Base-by-base conservation (phyloP, 2,888 invertebrate species). In the Hydrotaea cyrtoneurina region DNA sequence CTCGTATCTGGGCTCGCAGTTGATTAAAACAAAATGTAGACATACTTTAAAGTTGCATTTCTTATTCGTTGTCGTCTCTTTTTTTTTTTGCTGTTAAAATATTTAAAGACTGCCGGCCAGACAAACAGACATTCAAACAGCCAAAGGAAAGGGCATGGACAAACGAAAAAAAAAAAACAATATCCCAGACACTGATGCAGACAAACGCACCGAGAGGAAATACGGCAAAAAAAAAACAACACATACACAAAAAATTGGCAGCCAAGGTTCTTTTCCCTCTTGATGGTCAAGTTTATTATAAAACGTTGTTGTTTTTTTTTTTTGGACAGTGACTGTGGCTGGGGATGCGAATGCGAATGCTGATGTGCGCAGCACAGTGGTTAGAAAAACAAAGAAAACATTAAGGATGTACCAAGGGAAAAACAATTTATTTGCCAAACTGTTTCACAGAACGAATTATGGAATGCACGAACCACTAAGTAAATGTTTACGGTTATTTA, bases 1-100 rank as follows among this genome's bases (percentile, higher is more conserved):
- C 43, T 26, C 66, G 69, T 11, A 69, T 46, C 69, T 69, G 17
- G n/a, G 11, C 23, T 46, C 39, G 23, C 46, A 46, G 69, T 85
- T 80, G 77, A 85, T 85, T 85, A 80, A 82, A 82, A 19, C 82
- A 82, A 85, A 79, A 77, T 76, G 82, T 69, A 79, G 82, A 79
- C 82, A 76, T 81, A 84, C 71, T 81, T 84, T 72, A 80, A 83
- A 69, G 73, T 76, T 80, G 21, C 23, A 59, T 43, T 69, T 23
- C 69, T 39, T 69, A 26, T 69, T 69, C 46, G 10, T 31, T 23
- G 2, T 69, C 46, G 62, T 31, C 31, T 2, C 7, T 7, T 2
- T 31, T 31, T 2, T 31, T 31, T 31, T 31, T 31, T 31, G 23
- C 69, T 36, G 26, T 62, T 36, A 62, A 50, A 23, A 11, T 46